A percentile compares a stretch with the other conserved stretches of the same genome.
These are phyloP conservation scores for Hydriomena furcata DNA, from an alignment of 2,888 invertebrate species.

Conservation along the genomic window DNA sequence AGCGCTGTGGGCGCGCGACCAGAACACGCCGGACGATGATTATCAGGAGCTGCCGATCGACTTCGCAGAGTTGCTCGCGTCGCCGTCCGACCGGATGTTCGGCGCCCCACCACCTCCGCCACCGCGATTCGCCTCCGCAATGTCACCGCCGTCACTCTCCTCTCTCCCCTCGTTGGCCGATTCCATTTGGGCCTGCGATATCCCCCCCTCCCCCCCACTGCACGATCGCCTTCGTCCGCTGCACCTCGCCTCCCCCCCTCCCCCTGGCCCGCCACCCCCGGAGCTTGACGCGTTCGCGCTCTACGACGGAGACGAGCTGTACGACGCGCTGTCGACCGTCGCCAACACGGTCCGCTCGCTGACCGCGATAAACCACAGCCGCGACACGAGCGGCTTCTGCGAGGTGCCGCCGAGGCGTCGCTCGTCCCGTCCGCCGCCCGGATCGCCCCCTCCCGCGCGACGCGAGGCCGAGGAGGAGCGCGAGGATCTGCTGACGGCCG, in stretches of 20 bases:
- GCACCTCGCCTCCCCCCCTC: slow-evolving; percentile 49
- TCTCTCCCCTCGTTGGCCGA: slow-evolving; percentile 43
- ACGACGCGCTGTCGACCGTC: slow-evolving; percentile 66
- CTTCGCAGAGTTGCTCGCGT: slow-evolving; percentile 83
- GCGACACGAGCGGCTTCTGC: slow-evolving; percentile 84
- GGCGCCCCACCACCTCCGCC: slow-evolving; percentile 67
- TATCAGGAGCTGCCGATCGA: slow-evolving; percentile 85
- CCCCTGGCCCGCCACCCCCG: slow-evolving; percentile 47
- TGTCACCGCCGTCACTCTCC: slow-evolving; percentile 47
- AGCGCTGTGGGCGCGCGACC: slow-evolving; percentile 85
- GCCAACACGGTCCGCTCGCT: slow-evolving; percentile 77
- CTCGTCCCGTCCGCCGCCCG: slow-evolving; percentile 59
- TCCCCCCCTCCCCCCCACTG: slow-evolving; percentile 50
- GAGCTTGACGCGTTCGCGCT: slow-evolving; percentile 60
- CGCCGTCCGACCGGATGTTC: slow-evolving; percentile 79
- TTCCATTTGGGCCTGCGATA: slow-evolving; percentile 49
- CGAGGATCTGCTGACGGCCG: slow-evolving; percentile 90
- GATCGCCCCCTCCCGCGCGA: slow-evolving; percentile 47
- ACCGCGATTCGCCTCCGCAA: slow-evolving; percentile 46
- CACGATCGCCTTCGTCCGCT: slow-evolving; percentile 60
- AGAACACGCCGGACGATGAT: slow-evolving; percentile 79
- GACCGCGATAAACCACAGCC: slow-evolving; percentile 84
- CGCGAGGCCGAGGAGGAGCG: slow-evolving; percentile 41
- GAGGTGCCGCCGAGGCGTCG: slow-evolving; percentile 83
- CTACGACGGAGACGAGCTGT: slow-evolving; percentile 65